Conservation (phyloP, 2,797 vertebrate genomes). For the Silurus aristotelis region DNA sequence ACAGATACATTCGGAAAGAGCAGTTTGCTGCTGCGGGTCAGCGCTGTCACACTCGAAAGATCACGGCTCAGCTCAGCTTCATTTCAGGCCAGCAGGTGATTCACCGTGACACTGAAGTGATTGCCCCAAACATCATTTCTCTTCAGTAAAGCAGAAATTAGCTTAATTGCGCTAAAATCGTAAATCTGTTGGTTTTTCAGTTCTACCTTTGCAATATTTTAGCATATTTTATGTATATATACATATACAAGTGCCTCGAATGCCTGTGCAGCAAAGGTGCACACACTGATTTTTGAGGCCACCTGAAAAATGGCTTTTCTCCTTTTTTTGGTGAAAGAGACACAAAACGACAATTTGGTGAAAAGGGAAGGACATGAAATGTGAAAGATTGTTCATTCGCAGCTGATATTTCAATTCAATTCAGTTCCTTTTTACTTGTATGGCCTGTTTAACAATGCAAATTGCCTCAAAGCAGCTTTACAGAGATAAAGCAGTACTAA, state of each 20-base stretch:
- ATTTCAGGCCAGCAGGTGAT: conserved; percentile 21
- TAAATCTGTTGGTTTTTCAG: neutral
- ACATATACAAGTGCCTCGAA: neutral
- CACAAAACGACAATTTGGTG: neutral
- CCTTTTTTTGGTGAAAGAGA: neutral
- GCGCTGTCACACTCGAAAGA: conserved; percentile 6
- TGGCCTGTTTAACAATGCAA: too few relatives aligned
- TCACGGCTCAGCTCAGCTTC: conserved; percentile 7
- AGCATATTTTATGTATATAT: neutral
- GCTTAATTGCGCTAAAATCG: neutral
- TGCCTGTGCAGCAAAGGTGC: neutral
- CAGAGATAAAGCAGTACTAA: too few relatives aligned
- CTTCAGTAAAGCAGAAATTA: neutral
- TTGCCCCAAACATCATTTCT: neutral
- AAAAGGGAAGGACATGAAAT: neutral
- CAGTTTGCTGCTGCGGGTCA: conserved; percentile 7
- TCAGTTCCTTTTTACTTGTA: too few relatives aligned
- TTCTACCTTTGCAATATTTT: neutral
- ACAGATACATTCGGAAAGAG: neutral
- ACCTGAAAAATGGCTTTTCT: neutral
- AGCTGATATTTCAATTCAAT: neutral
- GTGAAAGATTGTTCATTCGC: neutral
- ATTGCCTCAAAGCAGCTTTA: too few relatives aligned
- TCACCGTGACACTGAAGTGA: neutral
- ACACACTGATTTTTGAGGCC: neutral